phyloP scores from a whole-genome alignment of 2,797 vertebrate genomes.

The Carcharodon carcharias region DNA sequence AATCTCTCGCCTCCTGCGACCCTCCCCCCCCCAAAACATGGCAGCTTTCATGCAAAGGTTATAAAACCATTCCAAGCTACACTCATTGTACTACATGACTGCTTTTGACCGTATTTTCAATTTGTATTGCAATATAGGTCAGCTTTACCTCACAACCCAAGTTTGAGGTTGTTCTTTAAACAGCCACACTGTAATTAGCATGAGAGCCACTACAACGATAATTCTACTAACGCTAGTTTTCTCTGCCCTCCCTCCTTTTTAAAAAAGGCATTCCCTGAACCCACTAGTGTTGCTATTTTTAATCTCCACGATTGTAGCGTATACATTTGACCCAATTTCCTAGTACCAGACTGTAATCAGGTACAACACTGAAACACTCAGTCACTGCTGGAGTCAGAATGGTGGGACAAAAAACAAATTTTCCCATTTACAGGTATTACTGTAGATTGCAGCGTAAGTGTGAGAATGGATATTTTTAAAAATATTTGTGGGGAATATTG shows the following conservation, averaged over 20 bases:
- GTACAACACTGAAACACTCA: background rate
- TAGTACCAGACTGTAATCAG: background rate
- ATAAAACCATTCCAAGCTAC: background rate
- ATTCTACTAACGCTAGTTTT: background rate
- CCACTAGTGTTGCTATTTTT: background rate
- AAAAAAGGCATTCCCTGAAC: background rate
- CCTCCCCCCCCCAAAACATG: background rate
- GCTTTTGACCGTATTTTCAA: background rate
- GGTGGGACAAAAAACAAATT: background rate
- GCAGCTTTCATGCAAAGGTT: background rate
- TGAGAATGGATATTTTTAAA: too few relatives aligned
- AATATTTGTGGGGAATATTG: too few relatives aligned
- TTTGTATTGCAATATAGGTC: background rate
- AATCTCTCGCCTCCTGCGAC: background rate
- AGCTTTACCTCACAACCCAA: background rate
- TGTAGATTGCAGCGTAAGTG: background rate
- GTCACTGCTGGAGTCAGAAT: background rate
- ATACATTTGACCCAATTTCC: slow-evolving; percentile 12
- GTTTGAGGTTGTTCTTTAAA: background rate
- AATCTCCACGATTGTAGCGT: background rate
- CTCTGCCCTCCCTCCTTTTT: background rate
- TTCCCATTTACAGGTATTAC: background rate
- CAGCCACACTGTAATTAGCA: background rate
- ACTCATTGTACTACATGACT: background rate
- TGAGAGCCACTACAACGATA: background rate